phyloP scores from a whole-genome alignment of 1,140 invertebrate genomes.

The Drosophila neocordata region DNA sequence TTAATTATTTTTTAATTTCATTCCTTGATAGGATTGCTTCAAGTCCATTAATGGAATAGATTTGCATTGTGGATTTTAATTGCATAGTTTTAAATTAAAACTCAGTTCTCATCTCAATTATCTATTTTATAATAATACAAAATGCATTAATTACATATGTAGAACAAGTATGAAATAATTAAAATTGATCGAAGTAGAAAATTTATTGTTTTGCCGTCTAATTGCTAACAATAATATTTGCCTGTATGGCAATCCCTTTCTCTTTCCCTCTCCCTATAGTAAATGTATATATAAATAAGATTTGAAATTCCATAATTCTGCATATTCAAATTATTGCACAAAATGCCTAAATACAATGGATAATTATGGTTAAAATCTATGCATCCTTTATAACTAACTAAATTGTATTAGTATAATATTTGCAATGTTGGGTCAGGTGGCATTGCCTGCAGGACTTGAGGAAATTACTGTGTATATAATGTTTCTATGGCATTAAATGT shows the following conservation, averaged over 20 bases:
- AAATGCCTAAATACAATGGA: slow-evolving; percentile 12
- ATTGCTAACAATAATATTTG: slow-evolving; percentile 1
- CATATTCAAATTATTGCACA: slow-evolving; percentile 9
- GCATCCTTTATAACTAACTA: slow-evolving; percentile 16
- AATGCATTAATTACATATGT: neutral
- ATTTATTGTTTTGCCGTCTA: slow-evolving; percentile 3
- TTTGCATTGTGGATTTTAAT: neutral
- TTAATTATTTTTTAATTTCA: no score
- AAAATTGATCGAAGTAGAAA: slow-evolving; percentile 2
- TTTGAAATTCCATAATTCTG: slow-evolving; percentile 12
- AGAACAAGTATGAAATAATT: neutral
- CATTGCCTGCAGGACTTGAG: slow-evolving; percentile 3
- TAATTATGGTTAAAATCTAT: slow-evolving; percentile 9
- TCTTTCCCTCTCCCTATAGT: no score
- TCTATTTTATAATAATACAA: neutral
- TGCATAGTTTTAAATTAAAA: neutral
- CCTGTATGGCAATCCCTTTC: neutral
- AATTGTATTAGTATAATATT: slow-evolving; percentile 11
- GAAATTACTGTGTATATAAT: neutral
- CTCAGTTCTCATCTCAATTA: neutral
- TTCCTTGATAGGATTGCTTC: no score
- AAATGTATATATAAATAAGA: slow-evolving; percentile 2
- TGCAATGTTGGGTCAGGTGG: slow-evolving; percentile 14
- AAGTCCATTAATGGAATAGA: no score
- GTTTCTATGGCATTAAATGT: slow-evolving; percentile 4